Evolutionary conservation across 2,113 vertebrate genomes (phyloP), one percentile per base, ranked within the genome.

Genomic region (Bostrychus sinensis): DNA sequence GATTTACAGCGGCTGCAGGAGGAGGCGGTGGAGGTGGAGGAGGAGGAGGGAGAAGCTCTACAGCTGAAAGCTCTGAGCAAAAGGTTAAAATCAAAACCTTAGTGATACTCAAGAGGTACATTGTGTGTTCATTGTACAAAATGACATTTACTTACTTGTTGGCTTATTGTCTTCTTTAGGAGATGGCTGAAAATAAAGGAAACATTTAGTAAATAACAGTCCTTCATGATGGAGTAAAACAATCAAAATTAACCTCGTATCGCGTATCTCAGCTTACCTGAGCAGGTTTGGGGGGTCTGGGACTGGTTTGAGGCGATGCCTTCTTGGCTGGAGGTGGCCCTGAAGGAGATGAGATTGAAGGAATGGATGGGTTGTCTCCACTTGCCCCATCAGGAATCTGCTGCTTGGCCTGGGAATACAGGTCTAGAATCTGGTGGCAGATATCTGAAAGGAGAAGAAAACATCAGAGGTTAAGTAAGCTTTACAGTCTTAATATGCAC

Each of bases 341-440:
- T 95, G 69, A 43, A 83, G 68, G 22, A 23, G 65, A 53, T 53
- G 78, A 94, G 0, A 94, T 94, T 42, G 95, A 95, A 0, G 54
- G 19, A n/a, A 13, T 10, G 46, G n/a, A 22, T 53, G 3, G 75
- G 64, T 17, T 76, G 83, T 85, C 50, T 82, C 80, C 70, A 92
- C 93, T 39, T 93, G 89, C 73, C 94, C 95, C 89, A 11, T 96
- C 94, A 61, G 95, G 95, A 89, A 96, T 96, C 43, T 95, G 94
- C 32, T 96, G 94, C 56, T 96, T 95, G 34, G 94, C 95, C 81
- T 96, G 95, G 0, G 95, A 96, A 89, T 96, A 96, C 0, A 96
- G 90, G 62, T 96, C 95, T 83, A 96, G 91, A 81, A 96, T 95
- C 88, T 96, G 95, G 77, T 96, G 95, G 82, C 95, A 96, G 84